phyloP scores from a whole-genome alignment of 1,140 invertebrate genomes.

The Hyphantria cunea region DNA sequence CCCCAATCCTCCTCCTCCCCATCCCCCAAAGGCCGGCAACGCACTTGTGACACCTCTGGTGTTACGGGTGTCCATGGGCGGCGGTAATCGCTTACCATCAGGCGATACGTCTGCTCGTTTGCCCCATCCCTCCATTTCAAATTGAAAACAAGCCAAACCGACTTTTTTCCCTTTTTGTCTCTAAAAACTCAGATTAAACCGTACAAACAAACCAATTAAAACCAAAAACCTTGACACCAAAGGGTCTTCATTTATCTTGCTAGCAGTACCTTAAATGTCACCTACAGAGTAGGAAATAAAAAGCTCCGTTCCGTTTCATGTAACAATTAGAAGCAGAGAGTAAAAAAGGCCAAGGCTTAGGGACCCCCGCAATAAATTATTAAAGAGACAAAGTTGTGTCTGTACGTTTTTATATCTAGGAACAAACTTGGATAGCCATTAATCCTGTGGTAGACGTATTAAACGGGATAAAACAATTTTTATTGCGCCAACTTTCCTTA shows the following conservation, averaged over 20 bases:
- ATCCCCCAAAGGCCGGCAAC: too few species aligned
- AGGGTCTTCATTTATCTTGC: constrained; percentile 31
- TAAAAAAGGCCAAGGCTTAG: constrained; percentile 35
- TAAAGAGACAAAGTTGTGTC: constrained; percentile 47
- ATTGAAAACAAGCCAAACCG: background rate
- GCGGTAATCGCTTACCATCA: too few species aligned
- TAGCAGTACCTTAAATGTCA: constrained; percentile 35
- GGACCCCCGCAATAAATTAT: constrained; percentile 47
- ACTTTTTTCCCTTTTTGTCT: too few species aligned
- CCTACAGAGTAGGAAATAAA: constrained; percentile 35
- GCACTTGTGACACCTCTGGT: too few species aligned
- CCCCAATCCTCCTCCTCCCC: too few species aligned
- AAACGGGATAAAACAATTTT: constrained; percentile 42
- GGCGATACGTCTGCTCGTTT: too few species aligned
- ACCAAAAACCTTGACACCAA: constrained; percentile 25
- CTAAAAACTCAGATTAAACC: background rate
- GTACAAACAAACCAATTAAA: constrained; percentile 18
- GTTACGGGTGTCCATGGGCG: too few species aligned
- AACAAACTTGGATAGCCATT: constrained; percentile 38
- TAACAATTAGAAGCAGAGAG: constrained; percentile 42
- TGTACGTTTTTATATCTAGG: constrained; percentile 36
- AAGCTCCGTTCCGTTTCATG: constrained; percentile 37
- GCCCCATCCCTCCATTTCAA: background rate
- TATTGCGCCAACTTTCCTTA: constrained; percentile 39
- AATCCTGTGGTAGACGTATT: constrained; percentile 45